These are phyloP conservation scores for Euura saliciscinereae DNA, from an alignment of 1,140 invertebrate genomes.

Conservation along the genomic window DNA sequence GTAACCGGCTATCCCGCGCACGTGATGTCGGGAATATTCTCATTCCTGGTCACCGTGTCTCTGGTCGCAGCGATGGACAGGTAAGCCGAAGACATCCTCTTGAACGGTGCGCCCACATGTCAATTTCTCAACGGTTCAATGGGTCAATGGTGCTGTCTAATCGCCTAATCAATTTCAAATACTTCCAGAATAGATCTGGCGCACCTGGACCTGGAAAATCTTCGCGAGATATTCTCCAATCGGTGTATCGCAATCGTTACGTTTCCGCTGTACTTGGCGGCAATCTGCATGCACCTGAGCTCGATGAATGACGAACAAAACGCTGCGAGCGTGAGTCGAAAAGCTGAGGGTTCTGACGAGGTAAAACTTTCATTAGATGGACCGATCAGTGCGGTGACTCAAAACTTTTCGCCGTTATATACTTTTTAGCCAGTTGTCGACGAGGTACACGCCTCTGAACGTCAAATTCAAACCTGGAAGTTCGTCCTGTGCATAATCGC, in stretches of 20 bases:
- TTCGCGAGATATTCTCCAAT: constrained; percentile 43
- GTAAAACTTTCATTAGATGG: not conserved
- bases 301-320: not conserved
- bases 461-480: constrained; percentile 42
- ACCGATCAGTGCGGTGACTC: not conserved
- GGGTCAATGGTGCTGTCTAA: constrained; percentile 8
- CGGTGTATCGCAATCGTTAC: constrained; percentile 42
- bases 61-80: not conserved
- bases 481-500: constrained; percentile 46
- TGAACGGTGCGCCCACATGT: no score
- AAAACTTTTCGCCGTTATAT: constrained; percentile 8
- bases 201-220: constrained; percentile 41
- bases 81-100: not conserved
- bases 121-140: no score
- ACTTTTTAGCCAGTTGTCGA: constrained; percentile 21
- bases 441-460: constrained; percentile 45
- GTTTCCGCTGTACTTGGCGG: constrained; percentile 46
- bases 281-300: constrained; percentile 33
- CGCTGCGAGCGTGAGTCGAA: not conserved
- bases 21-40: not conserved
- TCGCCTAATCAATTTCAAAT: constrained; percentile 8
- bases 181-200: constrained; percentile 48
- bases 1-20: no score
- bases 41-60: not conserved
- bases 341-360: not conserved